Percentiles rank a stretch among this genome's conserved stretches.
phyloP scores from a whole-genome alignment of 1,140 invertebrate genomes.

The Drosophila nikananu region DNA sequence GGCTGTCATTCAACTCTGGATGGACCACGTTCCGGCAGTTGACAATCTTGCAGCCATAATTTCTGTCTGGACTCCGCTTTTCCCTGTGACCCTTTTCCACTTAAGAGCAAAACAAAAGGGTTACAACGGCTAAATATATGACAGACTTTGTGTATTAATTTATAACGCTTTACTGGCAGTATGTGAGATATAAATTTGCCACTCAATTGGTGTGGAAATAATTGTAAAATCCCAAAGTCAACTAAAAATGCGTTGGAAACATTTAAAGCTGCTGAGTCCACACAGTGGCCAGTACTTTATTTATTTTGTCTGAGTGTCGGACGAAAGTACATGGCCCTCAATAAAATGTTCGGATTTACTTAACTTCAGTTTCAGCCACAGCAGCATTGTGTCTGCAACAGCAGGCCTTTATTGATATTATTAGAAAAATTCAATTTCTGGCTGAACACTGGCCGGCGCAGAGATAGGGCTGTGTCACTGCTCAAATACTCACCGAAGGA shows the following conservation, averaged over 20 bases:
- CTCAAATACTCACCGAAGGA: conserved; percentile 6
- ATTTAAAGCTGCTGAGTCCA: background rate
- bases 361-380: conserved; percentile 8
- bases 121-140: conserved; percentile 9
- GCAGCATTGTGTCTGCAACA: conserved; percentile 8
- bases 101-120: conserved; percentile 55
- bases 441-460: background rate
- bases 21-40: conserved; percentile 61
- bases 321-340: background rate
- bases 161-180: background rate
- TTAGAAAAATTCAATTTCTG: conserved; percentile 29
- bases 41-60: conserved; percentile 71
- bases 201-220: conserved; percentile 10
- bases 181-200: conserved; percentile 6
- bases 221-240: background rate
- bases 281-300: background rate
- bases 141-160: conserved; percentile 1
- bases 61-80: conserved; percentile 60
- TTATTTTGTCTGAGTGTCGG: conserved; percentile 2
- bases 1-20: conserved; percentile 35
- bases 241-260: background rate
- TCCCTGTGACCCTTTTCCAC: conserved; percentile 62
- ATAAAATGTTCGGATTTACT: conserved; percentile 12
- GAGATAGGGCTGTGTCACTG: background rate
- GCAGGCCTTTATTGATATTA: conserved; percentile 11